A percentile compares a stretch with the other conserved stretches of the same genome.
phyloP scores from a whole-genome alignment of 2,113 vertebrate species.

The Ailuropoda melanoleuca region DNA sequence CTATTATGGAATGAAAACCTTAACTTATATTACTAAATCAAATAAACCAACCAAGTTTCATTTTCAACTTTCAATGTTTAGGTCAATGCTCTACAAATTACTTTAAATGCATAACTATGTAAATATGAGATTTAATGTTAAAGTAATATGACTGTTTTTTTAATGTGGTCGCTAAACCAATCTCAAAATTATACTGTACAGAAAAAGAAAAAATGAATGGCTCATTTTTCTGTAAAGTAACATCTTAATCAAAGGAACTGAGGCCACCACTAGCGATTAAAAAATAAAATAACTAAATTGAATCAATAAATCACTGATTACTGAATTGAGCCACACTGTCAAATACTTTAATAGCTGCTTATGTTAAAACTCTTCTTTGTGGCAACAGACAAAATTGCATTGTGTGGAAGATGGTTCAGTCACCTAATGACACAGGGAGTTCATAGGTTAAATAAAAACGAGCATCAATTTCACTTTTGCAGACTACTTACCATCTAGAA shows the following conservation, averaged over 20 bases:
- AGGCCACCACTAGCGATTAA: background rate
- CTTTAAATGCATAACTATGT: background rate
- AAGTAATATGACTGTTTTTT: background rate
- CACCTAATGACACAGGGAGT: background rate
- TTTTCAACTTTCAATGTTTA: background rate
- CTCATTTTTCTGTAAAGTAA: background rate
- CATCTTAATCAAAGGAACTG: background rate
- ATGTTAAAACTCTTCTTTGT: background rate
- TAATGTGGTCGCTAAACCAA: background rate
- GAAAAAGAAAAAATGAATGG: background rate
- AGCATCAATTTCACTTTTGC: background rate
- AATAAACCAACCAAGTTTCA: background rate
- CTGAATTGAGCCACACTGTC: background rate
- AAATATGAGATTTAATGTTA: background rate
- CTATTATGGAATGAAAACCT: background rate
- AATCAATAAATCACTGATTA: background rate
- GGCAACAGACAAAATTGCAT: background rate
- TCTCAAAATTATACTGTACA: background rate
- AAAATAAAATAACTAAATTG: background rate
- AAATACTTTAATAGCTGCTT: background rate
- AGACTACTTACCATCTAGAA: background rate
- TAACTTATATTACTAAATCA: background rate
- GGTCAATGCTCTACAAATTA: background rate
- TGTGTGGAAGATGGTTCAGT: background rate
- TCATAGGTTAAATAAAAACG: background rate